Percentiles rank a stretch among this genome's conserved stretches.
Evolutionary conservation across 2,888 invertebrate species (phyloP).

Genomic region (Erannis defoliaria): DNA sequence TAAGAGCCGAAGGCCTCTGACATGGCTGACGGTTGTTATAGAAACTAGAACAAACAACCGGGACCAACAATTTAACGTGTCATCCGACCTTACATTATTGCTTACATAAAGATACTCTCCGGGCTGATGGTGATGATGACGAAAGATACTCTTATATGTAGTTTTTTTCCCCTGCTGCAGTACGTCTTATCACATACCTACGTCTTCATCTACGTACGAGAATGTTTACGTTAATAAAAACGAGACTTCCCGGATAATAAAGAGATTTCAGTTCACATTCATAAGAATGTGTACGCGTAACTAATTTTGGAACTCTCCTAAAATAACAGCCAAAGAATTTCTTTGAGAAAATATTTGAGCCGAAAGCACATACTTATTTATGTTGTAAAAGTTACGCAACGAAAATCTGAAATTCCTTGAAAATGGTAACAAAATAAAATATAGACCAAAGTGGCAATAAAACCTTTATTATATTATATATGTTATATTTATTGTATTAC

Average conservation of each 20-base stretch:
- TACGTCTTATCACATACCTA: background rate
- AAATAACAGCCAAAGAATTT: slow-evolving; percentile 26
- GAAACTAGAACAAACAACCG: too few relatives aligned
- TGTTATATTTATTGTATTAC: background rate
- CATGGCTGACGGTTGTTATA: too few relatives aligned
- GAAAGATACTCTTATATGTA: too few relatives aligned
- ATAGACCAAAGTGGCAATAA: slow-evolving; percentile 21
- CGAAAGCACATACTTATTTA: background rate
- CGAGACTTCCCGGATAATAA: background rate
- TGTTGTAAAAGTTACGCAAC: slow-evolving; percentile 13
- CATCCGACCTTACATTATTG: too few relatives aligned
- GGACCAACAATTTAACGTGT: too few relatives aligned
- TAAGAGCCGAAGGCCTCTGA: too few relatives aligned
- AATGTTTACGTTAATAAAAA: background rate
- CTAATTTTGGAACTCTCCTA: slow-evolving; percentile 19
- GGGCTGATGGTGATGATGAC: too few relatives aligned
- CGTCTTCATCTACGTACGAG: background rate
- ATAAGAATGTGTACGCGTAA: slow-evolving; percentile 16
- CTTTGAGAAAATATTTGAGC: slow-evolving; percentile 30
- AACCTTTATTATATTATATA: slow-evolving; percentile 19
- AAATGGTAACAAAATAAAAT: slow-evolving; percentile 13
- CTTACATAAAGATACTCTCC: too few relatives aligned
- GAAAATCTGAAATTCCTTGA: slow-evolving; percentile 2
- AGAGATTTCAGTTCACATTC: slow-evolving; percentile 9
- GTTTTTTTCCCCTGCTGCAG: too few relatives aligned